Percentiles rank a stretch among this genome's conserved stretches.
Conservation (phyloP, 2,797 vertebrate species). For the Denticeps clupeoides region DNA sequence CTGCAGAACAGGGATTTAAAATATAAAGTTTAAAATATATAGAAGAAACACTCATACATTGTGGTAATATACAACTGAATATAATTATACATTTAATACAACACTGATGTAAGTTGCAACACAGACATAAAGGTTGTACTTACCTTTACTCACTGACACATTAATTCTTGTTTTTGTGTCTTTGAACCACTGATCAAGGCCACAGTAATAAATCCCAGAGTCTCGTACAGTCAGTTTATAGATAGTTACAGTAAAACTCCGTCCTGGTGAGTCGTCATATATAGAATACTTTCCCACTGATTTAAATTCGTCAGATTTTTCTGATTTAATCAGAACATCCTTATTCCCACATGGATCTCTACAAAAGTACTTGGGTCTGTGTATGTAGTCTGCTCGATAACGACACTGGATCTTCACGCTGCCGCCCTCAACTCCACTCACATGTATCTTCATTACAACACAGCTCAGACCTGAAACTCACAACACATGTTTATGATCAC, state of each 20-base stretch:
- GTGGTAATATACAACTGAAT: too few species aligned
- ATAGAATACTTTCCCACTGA: slow-evolving; percentile 11
- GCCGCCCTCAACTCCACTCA: slow-evolving; percentile 12
- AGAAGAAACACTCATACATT: too few species aligned
- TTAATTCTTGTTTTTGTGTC: neutral
- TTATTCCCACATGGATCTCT: neutral
- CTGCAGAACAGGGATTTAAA: too few species aligned
- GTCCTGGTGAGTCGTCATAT: neutral
- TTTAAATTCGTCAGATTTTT: neutral
- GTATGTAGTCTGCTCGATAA: neutral
- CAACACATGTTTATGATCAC: too few species aligned
- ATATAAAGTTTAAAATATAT: too few species aligned
- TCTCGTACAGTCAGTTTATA: slow-evolving; percentile 13
- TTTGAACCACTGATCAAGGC: neutral
- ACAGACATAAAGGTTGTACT: too few species aligned
- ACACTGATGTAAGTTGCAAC: too few species aligned
- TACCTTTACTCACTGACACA: slow-evolving; percentile 18
- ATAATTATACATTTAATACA: too few species aligned
- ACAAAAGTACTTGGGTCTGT: slow-evolving; percentile 15
- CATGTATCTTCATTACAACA: slow-evolving; percentile 8
- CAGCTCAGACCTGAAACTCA: slow-evolving; percentile 8
- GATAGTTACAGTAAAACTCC: slow-evolving; percentile 10
- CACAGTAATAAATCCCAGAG: slow-evolving; percentile 27
- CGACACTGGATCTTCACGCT: slow-evolving; percentile 4
- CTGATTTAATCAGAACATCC: slow-evolving; percentile 9